Evolutionary conservation across 1,140 invertebrate species (phyloP).

Genomic region (Ladona fulva): DNA sequence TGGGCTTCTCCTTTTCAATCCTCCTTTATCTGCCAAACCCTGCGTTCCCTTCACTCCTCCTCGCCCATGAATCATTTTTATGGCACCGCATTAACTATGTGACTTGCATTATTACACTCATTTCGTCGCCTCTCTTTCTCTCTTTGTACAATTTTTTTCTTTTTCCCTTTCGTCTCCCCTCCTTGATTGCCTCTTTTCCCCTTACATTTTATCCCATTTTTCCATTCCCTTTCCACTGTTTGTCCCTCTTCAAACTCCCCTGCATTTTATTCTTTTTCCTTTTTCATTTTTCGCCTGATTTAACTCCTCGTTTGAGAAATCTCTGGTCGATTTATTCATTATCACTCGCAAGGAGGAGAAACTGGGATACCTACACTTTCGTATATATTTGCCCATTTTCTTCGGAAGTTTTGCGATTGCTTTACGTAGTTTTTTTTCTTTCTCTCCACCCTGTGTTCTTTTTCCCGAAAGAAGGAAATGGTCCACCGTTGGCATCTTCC

Average conservation of each 20-base stretch:
- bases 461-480: not conserved
- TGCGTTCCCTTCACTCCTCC: too few species aligned
- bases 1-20: too few species aligned
- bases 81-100: constrained; percentile 3
- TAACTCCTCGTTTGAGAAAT: not conserved
- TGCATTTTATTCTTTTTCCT: not conserved
- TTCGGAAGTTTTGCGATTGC: not conserved
- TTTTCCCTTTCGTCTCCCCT: not conserved
- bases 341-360: not conserved
- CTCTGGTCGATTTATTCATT: not conserved
- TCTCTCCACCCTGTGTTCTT: not conserved
- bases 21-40: too few species aligned
- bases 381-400: not conserved
- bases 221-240: not conserved
- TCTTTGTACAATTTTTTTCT: too few species aligned
- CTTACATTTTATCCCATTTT: not conserved
- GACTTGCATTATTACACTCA: not conserved
- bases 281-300: constrained; percentile 7
- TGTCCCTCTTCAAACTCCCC: not conserved
- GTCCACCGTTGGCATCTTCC: too few species aligned
- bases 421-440: not conserved
- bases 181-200: not conserved
- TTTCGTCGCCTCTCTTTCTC: constrained; percentile 7
- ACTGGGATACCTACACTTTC: not conserved
- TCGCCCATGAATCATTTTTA: not conserved